Evolutionary conservation across 2,888 invertebrate species (phyloP), one percentile per base, ranked within the genome.

Genomic region (Sipha maydis): DNA sequence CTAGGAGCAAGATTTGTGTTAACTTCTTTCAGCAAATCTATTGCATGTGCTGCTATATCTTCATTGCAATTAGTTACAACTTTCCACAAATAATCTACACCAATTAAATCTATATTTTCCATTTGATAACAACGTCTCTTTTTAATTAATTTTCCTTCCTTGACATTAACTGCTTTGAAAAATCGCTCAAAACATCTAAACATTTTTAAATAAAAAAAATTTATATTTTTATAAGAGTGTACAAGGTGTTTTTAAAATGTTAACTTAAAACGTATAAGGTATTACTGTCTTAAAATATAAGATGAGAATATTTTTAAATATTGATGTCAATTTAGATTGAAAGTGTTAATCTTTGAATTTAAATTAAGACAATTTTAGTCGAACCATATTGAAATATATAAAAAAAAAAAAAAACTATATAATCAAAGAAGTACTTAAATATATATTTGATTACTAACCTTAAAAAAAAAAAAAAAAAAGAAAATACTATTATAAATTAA

Each of bases 41-140:
- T 98, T 34, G 97, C 99, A 91, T 97, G 96, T 91, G 95, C 95
- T 21, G 98, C 97, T 91, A 99, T 98, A 91, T 98, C 98, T 92
- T 98, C 98, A 2, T 96, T 95, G 90, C 97, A 97, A 90, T 96
- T 95, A 38, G 97, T 96, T 90, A 98, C 97, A 61, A 97, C 95
- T 95, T 95, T 94, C 99, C 99, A 99, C 91, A 99, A 93, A 93
- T 99, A 99, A 92, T 99, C 98, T 91, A 97, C 95, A 90, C 99
- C 99, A 92, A 98, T 97, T 91, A 99, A 94, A 93, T 98, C 98
- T 90, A 97, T 95, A 92, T 98, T 97, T 92, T 98, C 97, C 93
- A 98, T 96, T 91, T 97, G 93, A 92, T 96, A 95, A 90, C 96
- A 95, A 91, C 97, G 94, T 91, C 97, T 93, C 92, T 97, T 97